Percentiles rank a stretch among this genome's conserved stretches.
These are phyloP conservation scores for Butastur rufipennis DNA, from an alignment of 2,113 vertebrate genomes.

Conservation along the genomic window DNA sequence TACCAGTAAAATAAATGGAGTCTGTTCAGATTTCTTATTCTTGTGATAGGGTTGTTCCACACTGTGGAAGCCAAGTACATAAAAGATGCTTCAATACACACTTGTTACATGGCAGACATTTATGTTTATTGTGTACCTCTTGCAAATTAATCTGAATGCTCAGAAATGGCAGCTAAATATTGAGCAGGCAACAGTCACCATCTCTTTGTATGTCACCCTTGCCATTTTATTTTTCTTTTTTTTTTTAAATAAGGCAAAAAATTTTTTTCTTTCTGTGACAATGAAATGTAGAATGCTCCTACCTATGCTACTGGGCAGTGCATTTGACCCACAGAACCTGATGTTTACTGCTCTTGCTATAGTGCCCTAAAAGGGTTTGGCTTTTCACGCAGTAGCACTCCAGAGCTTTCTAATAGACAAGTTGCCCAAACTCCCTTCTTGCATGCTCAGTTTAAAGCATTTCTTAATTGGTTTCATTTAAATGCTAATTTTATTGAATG, in stretches of 20 bases:
- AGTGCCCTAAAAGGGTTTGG: not conserved
- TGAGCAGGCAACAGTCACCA: not conserved
- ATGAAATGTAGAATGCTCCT: not conserved
- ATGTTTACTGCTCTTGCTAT: not conserved
- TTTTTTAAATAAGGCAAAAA: not conserved
- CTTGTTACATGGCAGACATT: not conserved
- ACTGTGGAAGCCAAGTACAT: slow-evolving; percentile 5
- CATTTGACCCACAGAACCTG: not conserved
- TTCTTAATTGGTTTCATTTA: slow-evolving; percentile 61
- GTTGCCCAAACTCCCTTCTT: not conserved
- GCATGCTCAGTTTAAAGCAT: not conserved
- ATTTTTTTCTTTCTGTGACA: not conserved
- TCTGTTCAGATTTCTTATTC: slow-evolving; percentile 40
- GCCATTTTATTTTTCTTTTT: not conserved
- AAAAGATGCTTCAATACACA: not conserved
- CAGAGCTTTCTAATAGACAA: not conserved
- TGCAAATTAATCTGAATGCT: slow-evolving; percentile 16
- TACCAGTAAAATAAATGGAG: slow-evolving; percentile 60
- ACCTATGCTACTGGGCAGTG: not conserved
- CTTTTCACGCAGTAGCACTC: not conserved
- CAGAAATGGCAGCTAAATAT: slow-evolving; percentile 16
- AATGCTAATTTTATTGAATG: slow-evolving; percentile 60
- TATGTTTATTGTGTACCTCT: slow-evolving; percentile 10
- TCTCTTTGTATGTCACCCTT: not conserved
- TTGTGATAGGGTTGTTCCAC: not conserved